phyloP scores from a whole-genome alignment of 2,888 invertebrate genomes.

The Ethmia dodecea region DNA sequence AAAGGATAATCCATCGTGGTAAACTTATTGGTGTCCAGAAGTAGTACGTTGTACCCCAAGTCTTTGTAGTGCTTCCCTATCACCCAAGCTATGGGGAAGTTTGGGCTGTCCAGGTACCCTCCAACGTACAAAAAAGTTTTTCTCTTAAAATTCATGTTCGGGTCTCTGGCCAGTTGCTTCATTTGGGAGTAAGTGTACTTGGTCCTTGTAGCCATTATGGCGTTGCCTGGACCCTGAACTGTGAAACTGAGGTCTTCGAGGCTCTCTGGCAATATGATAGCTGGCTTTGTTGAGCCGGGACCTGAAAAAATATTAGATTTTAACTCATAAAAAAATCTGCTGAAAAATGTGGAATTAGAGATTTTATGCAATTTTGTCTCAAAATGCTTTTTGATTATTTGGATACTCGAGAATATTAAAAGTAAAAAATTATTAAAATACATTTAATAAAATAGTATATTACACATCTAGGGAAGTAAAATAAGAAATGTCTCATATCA shows the following conservation, averaged over 20 bases:
- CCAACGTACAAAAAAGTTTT: slow-evolving; percentile 46
- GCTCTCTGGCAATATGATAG: slow-evolving; percentile 36
- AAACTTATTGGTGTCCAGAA: slow-evolving; percentile 41
- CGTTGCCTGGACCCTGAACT: slow-evolving; percentile 27
- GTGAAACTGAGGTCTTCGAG: slow-evolving; percentile 35
- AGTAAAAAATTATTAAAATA: too few relatives aligned
- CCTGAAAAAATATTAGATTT: too few relatives aligned
- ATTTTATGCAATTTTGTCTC: too few relatives aligned
- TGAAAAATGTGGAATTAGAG: too few relatives aligned
- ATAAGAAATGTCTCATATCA: too few relatives aligned
- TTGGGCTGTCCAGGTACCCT: slow-evolving; percentile 48
- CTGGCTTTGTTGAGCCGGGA: slow-evolving; percentile 39
- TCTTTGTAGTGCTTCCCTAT: slow-evolving; percentile 33
- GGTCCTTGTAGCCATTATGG: slow-evolving; percentile 19
- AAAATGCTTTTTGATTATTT: too few relatives aligned
- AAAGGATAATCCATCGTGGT: slow-evolving; percentile 44
- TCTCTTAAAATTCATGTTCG: slow-evolving; percentile 34
- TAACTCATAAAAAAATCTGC: too few relatives aligned
- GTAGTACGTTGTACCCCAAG: slow-evolving; percentile 42
- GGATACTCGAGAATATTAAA: too few relatives aligned
- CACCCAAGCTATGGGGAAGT: slow-evolving; percentile 25
- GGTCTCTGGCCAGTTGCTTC: slow-evolving; percentile 33
- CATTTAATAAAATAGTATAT: too few relatives aligned
- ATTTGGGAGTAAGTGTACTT: slow-evolving; percentile 46
- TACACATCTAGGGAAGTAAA: too few relatives aligned